phyloP scores from a whole-genome alignment of 2,888 invertebrate genomes.

The Agonopterix subpropinquella region DNA sequence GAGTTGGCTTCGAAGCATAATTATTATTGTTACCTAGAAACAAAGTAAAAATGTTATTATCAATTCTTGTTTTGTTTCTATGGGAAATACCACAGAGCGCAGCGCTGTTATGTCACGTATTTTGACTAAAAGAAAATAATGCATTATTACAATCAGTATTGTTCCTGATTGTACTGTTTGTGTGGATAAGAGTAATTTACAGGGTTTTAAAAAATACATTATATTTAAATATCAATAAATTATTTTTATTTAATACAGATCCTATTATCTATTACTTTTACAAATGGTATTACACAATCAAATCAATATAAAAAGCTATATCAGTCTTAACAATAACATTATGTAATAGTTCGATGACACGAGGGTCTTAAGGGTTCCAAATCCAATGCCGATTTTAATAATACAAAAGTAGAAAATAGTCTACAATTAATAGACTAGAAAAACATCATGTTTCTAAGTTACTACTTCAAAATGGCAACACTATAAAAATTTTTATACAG shows the following conservation, averaged over 20 bases:
- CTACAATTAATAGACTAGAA: conserved; percentile 16
- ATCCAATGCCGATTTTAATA: neutral
- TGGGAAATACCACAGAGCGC: no score
- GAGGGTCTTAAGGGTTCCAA: neutral
- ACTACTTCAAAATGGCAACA: no score
- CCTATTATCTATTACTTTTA: conserved; percentile 12
- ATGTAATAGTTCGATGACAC: conserved; percentile 8
- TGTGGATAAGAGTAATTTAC: neutral
- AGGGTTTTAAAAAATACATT: conserved; percentile 8
- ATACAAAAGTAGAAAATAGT: conserved; percentile 32
- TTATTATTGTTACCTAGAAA: no score
- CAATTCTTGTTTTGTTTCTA: no score
- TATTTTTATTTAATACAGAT: conserved; percentile 1
- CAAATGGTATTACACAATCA: conserved; percentile 8
- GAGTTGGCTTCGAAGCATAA: no score
- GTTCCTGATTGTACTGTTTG: no score
- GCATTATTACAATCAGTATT: no score
- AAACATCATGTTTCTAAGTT: conserved; percentile 12
- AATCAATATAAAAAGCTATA: conserved; percentile 29
- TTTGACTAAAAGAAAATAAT: no score
- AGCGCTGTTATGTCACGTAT: no score
- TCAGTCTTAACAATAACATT: conserved; percentile 45
- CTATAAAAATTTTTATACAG: no score
- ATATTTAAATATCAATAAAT: conserved; percentile 1
- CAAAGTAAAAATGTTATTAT: no score